Base-by-base conservation (phyloP, 2,113 vertebrate genomes). In the Dasypus novemcinctus region DNA sequence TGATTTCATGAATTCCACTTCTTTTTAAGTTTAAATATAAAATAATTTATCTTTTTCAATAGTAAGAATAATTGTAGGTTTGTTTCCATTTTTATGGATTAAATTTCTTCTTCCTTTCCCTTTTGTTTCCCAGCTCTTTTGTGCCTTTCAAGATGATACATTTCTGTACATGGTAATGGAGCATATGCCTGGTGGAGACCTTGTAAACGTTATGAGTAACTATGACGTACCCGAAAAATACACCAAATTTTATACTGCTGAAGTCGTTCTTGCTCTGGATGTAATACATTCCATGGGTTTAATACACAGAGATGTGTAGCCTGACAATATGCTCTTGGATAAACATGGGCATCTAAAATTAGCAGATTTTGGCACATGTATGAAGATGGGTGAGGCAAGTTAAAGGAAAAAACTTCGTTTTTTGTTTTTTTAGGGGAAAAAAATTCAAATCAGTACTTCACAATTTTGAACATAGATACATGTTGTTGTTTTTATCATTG, bases 111-210 rank as follows among this genome's bases (percentile, higher is more conserved):
- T n/a, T n/a, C n/a, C n/a, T 86, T n/a, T 36, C 5, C 0, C 1
- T 89, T 79, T 90, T 72, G 33, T 33, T 43, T 91, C 96, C 33
- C 97, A 99, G 99, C 98, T 99, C 97, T 99, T 99, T 98, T 99
- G 99, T 98, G 99, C 99, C 98, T 99, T 99, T 98, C 99, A 99
- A 99, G 99, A 99, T 97, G 99, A 99, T 96, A 99, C 99, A 93
- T 99, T 99, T 97, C 99, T 99, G 87, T 99, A 99, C 98, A 99
- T 99, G 99, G 99, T 99, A 95, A 99, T 99, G 99, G 99, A 99
- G 95, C 99, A 99, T 97, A 99, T 99, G 99, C 99, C 99, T 31
- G 99, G 99, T n/a, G 99, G 99, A 38, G 99, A 99, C 97, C 99
- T 99, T 89, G 99, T 99, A 76, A 99, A 99, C 98, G 99, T 99